These are phyloP conservation scores for Apeira syringaria DNA, from an alignment of 2,888 invertebrate species.

Conservation along the genomic window DNA sequence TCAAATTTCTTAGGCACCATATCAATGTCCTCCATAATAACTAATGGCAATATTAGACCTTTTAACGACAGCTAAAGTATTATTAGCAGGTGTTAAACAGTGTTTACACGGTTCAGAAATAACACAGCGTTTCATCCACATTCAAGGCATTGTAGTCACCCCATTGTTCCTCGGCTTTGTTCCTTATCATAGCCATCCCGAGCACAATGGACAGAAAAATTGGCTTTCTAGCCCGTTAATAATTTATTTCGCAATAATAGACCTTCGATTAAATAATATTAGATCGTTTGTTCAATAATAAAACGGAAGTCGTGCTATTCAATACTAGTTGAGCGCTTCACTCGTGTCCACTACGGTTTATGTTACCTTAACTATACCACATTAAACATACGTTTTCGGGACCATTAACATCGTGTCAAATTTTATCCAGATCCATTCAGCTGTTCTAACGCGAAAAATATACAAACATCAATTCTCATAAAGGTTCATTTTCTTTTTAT, in stretches of 20 bases:
- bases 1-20: no score
- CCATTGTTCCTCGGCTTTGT: constrained; percentile 56
- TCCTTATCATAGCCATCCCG: constrained; percentile 54
- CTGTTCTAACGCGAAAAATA: no score
- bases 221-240: constrained; percentile 64
- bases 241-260: constrained; percentile 64
- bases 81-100: constrained; percentile 27
- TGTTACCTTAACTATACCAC: no score
- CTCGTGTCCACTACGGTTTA: no score
- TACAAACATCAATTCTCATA: no score
- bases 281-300: constrained; percentile 2
- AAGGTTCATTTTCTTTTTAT: no score
- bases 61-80: background rate
- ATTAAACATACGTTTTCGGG: no score
- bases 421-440: no score
- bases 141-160: constrained; percentile 40
- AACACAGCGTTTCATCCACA: constrained; percentile 28
- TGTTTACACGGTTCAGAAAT: constrained; percentile 28
- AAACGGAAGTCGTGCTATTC: background rate
- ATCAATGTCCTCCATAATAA: no score
- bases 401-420: no score
- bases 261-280: constrained; percentile 30
- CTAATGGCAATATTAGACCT: background rate
- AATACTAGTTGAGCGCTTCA: no score
- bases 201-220: constrained; percentile 71